Base-by-base conservation (phyloP, 2,888 invertebrate species). In the Plebejus argus region DNA sequence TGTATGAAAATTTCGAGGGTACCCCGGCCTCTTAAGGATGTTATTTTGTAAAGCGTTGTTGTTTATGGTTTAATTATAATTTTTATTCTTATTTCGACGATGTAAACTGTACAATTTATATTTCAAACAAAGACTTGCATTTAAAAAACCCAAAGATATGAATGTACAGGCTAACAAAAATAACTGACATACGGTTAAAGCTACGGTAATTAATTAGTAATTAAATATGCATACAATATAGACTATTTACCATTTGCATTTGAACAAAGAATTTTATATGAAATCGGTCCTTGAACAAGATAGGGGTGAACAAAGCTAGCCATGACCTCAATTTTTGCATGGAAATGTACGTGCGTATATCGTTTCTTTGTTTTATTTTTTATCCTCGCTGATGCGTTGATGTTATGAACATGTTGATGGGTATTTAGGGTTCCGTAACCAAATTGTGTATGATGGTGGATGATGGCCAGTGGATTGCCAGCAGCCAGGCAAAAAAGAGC, bases 251-350 rank as follows among this genome's bases (percentile, higher is more conserved):
- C 66, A 66, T 66, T 33, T 33, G 28, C 66, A 66, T 66, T 33
- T 33, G 28, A 66, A 66, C 66, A 66, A 66, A 66, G 66, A 66
- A 66, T 66, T 58, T 58, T 66, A 66, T 33, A 66, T 66, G 5
- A 66, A 66, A 66, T 33, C 5, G 28, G 66, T 66, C 66, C 28
- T 66, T 66, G 66, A 28, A 10, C 20, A 66, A 12, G 23, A 66
- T 66, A 66, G 66, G 66, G 66, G 28, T 66, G 28, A 66, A 66
- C 33, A 66, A 66, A 28, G 28, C 28, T 15, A 33, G 66, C 66
- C 66, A 5, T 66, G 66, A 66, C 66, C 28, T 66, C 28, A 66
- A 66, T 66, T 66, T 61, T 66, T 33, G 66, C 66, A 28, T 28
- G 15, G 66, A 28, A 66, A 58, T 58, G 18, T 61, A 66, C 66